Evolutionary conservation across 2,888 invertebrate genomes (phyloP), one percentile per base, ranked within the genome.

Genomic region (Chelonus formosanus): DNA sequence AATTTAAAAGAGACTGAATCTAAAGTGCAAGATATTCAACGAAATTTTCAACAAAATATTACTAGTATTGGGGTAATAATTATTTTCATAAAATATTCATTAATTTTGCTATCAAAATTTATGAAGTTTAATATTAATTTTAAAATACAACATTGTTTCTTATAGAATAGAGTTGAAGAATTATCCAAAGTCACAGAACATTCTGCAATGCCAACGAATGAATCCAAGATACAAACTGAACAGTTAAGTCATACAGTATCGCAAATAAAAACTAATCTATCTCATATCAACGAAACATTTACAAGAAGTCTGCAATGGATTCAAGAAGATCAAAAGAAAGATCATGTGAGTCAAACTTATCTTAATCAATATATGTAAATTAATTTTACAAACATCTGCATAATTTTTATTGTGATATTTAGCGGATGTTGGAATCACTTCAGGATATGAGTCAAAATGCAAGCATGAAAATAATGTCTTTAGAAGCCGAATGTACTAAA

Each of bases 251-350:
- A 80, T 7, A 73, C 75, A 32, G 78, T 86, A 61, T 73, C 77
- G 54, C 78, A 83, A 55, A 74, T 86, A 63, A 72, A 76, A 50
- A 76, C 75, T 50, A 86, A 86, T 74, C 71, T 86, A 61, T 79
- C 82, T 31, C 76, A 71, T 32, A 78, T 86, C 34, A 86, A 86
- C 71, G 78, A 83, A 65, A 85, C 85, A 3, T 74, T 86, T 43
- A 80, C 82, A 7, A 80, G 79, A 60, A 81, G 80, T 67, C 75
- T 86, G 36, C 78, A 83, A 56, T 86, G 85, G 85, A 75, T 83
- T 31, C 71, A 74, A 5, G 84, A 85, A 47, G 86, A 86, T 73
- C 81, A 84, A 70, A 72, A 74, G 45, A 83, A 84, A 73, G 84
- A 85, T 77, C 84, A 85, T 69, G 86, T 85, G 76, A 79, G 80